Evolutionary conservation across 2,113 vertebrate species (phyloP).

Genomic region (Hypanus sabinus): DNA sequence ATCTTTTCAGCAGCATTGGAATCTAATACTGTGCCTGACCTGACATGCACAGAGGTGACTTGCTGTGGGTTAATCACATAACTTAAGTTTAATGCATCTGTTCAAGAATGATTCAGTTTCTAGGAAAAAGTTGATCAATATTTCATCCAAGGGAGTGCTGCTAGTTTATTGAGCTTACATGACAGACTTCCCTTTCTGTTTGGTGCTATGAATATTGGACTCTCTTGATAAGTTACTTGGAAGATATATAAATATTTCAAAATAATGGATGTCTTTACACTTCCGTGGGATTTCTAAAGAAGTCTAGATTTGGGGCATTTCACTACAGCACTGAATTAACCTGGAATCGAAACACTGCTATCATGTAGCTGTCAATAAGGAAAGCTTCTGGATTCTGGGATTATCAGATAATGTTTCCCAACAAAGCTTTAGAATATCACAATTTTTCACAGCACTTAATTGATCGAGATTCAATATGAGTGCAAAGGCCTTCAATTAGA

Average conservation of each 20-base stretch:
- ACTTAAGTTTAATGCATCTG: no score
- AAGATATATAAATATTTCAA: not conserved
- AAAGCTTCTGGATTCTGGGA: constrained; percentile 39
- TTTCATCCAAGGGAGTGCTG: not conserved
- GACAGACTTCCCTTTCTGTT: no score
- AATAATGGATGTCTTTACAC: not conserved
- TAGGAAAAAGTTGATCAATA: not conserved
- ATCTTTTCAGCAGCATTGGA: no score
- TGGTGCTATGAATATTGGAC: not conserved
- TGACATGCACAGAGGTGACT: no score
- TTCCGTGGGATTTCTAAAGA: constrained; percentile 37
- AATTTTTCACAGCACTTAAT: not conserved
- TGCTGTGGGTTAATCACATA: no score
- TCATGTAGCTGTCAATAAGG: constrained; percentile 40
- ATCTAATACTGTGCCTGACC: no score
- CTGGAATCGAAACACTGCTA: constrained; percentile 42
- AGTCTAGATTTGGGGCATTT: constrained; percentile 41
- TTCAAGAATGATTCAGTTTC: no score
- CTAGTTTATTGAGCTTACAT: not conserved
- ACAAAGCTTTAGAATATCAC: not conserved
- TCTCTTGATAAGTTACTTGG: not conserved
- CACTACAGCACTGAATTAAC: constrained; percentile 39
- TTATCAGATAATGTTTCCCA: constrained; percentile 41
- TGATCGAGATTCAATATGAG: not conserved
- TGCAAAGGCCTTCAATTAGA: not conserved